A percentile compares a stretch with the other conserved stretches of the same genome.
phyloP scores from a whole-genome alignment of 1,140 invertebrate genomes.

The Chionoecetes opilio region DNA sequence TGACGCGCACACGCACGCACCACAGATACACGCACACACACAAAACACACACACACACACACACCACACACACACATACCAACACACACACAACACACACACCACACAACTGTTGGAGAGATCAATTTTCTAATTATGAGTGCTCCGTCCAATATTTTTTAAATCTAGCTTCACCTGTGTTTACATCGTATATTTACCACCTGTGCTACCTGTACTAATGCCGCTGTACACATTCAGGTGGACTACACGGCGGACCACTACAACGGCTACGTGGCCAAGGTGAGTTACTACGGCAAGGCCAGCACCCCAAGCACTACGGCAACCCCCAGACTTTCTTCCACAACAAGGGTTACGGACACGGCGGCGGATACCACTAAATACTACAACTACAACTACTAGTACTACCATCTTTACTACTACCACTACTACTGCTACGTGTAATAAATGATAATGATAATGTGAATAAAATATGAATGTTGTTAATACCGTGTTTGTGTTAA shows the following conservation, averaged over 20 bases:
- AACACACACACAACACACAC: slow-evolving; percentile 50
- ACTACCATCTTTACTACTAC: background rate
- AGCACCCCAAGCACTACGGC: slow-evolving; percentile 64
- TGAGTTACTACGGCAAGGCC: slow-evolving; percentile 64
- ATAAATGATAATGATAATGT: no score
- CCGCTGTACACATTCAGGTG: slow-evolving; percentile 36
- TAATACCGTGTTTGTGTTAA: no score
- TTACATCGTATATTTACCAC: background rate
- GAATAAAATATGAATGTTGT: no score
- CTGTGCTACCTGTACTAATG: background rate
- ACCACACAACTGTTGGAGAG: background rate
- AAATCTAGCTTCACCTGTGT: no score
- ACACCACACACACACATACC: slow-evolving; percentile 36
- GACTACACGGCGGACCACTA: slow-evolving; percentile 61
- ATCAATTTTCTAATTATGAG: background rate
- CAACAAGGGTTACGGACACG: background rate
- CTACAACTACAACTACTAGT: background rate
- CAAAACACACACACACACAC: slow-evolving; percentile 1
- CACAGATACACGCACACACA: background rate
- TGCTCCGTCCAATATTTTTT: no score
- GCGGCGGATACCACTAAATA: background rate
- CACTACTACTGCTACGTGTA: background rate
- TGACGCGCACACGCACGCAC: background rate
- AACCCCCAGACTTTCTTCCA: slow-evolving; percentile 37
- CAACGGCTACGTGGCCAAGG: slow-evolving; percentile 64